These are phyloP conservation scores for Pygoscelis antarcticus DNA, from an alignment of 2,113 vertebrate genomes.

Conservation along the genomic window DNA sequence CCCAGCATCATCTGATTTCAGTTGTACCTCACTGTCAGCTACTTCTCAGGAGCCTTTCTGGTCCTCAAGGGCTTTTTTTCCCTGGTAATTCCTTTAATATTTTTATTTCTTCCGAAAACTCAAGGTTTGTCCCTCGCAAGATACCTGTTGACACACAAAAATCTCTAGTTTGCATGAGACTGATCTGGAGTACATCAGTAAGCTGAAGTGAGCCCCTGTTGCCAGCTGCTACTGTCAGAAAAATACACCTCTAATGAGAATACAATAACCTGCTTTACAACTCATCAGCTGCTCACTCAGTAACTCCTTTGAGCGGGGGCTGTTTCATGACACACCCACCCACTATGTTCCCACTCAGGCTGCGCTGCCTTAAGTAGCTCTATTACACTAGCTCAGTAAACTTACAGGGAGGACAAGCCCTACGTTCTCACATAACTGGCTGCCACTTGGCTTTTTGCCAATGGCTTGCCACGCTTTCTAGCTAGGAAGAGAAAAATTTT, in stretches of 20 bases:
- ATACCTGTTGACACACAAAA: background rate
- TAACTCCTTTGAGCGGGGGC: background rate
- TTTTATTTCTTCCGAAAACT: background rate
- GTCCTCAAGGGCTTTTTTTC: background rate
- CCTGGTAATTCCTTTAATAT: background rate
- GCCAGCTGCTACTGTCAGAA: background rate
- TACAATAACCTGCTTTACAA: background rate
- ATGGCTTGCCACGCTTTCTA: background rate
- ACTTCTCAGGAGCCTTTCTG: background rate
- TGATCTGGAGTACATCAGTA: background rate
- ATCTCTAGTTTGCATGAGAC: background rate
- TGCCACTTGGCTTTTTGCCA: background rate
- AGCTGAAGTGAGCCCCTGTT: background rate
- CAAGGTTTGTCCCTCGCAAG: background rate
- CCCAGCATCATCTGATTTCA: background rate
- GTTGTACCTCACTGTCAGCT: background rate
- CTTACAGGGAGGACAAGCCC: background rate
- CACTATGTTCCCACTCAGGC: background rate
- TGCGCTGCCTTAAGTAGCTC: background rate
- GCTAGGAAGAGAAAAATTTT: background rate
- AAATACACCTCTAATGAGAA: background rate
- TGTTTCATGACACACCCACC: background rate
- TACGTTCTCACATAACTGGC: background rate
- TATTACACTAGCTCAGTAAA: background rate
- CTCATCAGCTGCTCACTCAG: background rate